A percentile compares a stretch with the other conserved stretches of the same genome.
Conservation (phyloP, 2,113 vertebrate genomes). For the Megaceryle maxima region DNA sequence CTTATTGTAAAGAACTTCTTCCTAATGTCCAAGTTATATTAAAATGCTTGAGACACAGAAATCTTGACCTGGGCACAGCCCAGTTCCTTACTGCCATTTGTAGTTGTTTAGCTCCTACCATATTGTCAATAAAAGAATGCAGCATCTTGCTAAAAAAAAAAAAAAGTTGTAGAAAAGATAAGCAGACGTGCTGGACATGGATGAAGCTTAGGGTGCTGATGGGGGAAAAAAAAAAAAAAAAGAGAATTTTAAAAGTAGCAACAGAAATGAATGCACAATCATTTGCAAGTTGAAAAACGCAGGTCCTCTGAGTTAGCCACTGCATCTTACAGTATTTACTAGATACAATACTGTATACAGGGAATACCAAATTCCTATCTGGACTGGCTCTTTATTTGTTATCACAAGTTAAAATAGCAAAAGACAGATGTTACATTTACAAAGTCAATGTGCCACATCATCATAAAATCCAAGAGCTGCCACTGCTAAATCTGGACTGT, state of each 20-base stretch:
- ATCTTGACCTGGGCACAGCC: not conserved
- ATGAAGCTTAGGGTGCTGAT: not conserved
- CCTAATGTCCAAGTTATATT: not conserved
- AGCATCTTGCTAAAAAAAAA: not conserved
- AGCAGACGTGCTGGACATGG: not conserved
- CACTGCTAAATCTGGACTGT: not conserved
- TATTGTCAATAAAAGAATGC: not conserved
- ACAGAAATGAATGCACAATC: not conserved
- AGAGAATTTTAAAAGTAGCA: not conserved
- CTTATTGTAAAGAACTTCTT: no score
- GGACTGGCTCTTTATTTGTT: slow-evolving; percentile 4
- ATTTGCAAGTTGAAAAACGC: not conserved
- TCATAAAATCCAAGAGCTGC: slow-evolving; percentile 15
- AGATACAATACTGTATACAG: not conserved
- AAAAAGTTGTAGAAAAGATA: not conserved
- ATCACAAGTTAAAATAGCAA: not conserved
- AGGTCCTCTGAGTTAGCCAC: not conserved
- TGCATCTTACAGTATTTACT: not conserved
- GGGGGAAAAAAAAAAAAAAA: not conserved
- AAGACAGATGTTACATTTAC: slow-evolving; percentile 18
- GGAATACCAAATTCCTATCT: not conserved
- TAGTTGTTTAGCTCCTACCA: not conserved
- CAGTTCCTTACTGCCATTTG: not conserved
- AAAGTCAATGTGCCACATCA: not conserved
- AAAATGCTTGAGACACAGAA: not conserved